These are phyloP conservation scores for Jaculus jaculus DNA, from an alignment of 2,113 vertebrate species.

Conservation along the genomic window DNA sequence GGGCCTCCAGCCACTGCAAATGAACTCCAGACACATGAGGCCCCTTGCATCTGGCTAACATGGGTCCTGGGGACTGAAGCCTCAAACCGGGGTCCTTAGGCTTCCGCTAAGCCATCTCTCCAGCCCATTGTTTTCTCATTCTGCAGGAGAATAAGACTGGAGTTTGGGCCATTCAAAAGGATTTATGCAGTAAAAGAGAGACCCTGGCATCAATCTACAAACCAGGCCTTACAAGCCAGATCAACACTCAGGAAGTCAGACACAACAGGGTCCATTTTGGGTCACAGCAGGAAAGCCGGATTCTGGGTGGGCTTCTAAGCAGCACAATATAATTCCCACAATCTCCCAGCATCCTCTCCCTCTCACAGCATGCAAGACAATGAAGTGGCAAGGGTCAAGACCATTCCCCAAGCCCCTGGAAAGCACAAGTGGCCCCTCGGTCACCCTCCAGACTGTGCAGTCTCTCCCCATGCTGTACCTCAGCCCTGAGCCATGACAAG, in stretches of 20 bases:
- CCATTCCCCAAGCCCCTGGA: not conserved
- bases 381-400: no score
- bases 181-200: no score
- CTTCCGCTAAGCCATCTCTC: no score
- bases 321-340: not conserved
- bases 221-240: not conserved
- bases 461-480: not conserved
- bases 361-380: not conserved
- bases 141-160: not conserved
- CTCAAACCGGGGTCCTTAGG: no score
- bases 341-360: not conserved
- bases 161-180: not conserved
- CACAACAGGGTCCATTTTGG: not conserved
- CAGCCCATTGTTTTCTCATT: no score
- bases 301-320: not conserved
- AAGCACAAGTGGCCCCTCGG: not conserved
- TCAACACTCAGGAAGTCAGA: not conserved
- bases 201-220: not conserved
- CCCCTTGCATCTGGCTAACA: no score
- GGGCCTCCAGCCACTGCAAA: no score
- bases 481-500: not conserved
- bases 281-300: not conserved
- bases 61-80: no score
- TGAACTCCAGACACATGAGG: no score
- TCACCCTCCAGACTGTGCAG: not conserved